Percentiles rank a stretch among this genome's conserved stretches.
phyloP scores from a whole-genome alignment of 2,888 invertebrate genomes.

The Zygaena filipendulae region DNA sequence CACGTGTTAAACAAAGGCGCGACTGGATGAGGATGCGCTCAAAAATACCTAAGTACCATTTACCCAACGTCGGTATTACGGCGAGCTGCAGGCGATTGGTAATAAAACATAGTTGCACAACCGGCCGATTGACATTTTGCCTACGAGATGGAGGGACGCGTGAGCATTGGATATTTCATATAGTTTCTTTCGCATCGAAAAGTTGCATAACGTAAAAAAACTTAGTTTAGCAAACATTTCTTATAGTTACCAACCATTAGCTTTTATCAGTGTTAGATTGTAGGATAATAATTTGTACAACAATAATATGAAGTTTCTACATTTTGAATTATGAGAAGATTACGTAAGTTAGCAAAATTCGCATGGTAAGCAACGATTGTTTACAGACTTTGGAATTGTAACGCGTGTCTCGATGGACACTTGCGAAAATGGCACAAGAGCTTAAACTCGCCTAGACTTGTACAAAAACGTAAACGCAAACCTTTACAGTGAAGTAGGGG shows the following conservation, averaged over 20 bases:
- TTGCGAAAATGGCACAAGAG: too few species aligned
- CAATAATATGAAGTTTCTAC: too few species aligned
- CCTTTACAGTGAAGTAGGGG: too few species aligned
- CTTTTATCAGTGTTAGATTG: too few species aligned
- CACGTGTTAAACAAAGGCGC: conserved; percentile 2
- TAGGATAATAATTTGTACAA: too few species aligned
- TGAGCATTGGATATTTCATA: conserved; percentile 26
- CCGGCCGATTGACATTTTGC: conserved; percentile 55
- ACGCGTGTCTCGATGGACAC: too few species aligned
- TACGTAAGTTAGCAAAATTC: conserved; percentile 23
- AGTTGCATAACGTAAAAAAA: conserved; percentile 24
- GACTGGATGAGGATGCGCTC: conserved; percentile 29
- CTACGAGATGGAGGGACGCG: conserved; percentile 30
- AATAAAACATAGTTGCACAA: conserved; percentile 52
- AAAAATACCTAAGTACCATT: conserved; percentile 26
- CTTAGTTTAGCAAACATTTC: too few species aligned
- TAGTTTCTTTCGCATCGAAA: conserved; percentile 22
- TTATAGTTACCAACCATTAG: too few species aligned
- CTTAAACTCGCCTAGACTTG: too few species aligned
- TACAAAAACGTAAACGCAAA: too few species aligned
- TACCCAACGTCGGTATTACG: conserved; percentile 35
- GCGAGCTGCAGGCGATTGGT: conserved; percentile 39
- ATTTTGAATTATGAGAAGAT: conserved; percentile 32
- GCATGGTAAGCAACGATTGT: conserved; percentile 17
- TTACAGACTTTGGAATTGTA: too few species aligned